Evolutionary conservation across 2,113 vertebrate genomes (phyloP).

Genomic region (Callorhinus ursinus): DNA sequence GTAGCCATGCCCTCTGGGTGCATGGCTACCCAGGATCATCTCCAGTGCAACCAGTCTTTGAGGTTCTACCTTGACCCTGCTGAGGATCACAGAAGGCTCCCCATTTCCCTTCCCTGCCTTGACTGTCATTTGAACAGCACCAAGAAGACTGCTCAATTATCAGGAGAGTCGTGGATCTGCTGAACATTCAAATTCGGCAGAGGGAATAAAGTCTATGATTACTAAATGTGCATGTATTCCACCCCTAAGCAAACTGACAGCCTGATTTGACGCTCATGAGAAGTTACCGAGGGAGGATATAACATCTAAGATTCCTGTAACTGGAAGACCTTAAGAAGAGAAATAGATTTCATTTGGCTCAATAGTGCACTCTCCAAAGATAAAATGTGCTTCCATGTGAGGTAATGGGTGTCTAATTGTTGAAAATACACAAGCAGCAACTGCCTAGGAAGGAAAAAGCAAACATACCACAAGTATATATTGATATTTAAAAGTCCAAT

Average conservation of each 20-base stretch:
- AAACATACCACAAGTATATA: background rate
- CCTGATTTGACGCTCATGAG: background rate
- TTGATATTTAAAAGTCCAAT: background rate
- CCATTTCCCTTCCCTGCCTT: background rate
- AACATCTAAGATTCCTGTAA: background rate
- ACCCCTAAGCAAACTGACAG: background rate
- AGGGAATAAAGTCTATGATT: background rate
- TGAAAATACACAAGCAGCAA: slow-evolving; percentile 37
- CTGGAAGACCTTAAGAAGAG: background rate
- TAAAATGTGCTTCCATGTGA: background rate
- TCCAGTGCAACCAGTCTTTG: background rate
- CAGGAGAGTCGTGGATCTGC: background rate
- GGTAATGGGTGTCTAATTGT: background rate
- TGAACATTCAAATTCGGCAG: background rate
- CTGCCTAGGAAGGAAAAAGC: background rate
- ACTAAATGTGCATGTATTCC: background rate
- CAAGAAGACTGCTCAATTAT: background rate
- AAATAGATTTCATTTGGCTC: background rate
- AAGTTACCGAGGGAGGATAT: background rate
- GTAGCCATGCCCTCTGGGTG: background rate
- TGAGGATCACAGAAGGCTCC: background rate
- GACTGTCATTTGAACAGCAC: background rate
- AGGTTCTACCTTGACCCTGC: background rate
- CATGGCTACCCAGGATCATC: background rate
- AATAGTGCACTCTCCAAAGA: background rate